Conservation (phyloP, 2,797 vertebrate genomes). For the Ibycter americanus region DNA sequence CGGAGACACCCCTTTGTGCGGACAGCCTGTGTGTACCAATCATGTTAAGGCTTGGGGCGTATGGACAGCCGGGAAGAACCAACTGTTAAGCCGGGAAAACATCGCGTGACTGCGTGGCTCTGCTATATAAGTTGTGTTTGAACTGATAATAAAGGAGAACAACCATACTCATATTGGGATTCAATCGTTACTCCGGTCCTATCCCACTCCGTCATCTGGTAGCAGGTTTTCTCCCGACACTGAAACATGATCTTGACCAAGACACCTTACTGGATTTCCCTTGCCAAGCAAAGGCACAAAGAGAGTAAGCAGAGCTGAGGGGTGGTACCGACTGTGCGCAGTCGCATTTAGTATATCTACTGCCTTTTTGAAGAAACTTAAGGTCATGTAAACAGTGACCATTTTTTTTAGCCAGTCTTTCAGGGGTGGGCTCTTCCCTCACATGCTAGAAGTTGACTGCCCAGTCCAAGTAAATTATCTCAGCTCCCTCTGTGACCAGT, state of each 20-base stretch:
- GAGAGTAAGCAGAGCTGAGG: neutral
- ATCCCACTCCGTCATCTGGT: too few species aligned
- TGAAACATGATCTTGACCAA: accelerated
- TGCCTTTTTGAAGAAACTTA: neutral
- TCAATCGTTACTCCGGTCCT: too few species aligned
- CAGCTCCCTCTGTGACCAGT: neutral
- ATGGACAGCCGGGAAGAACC: too few species aligned
- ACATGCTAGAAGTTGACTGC: neutral
- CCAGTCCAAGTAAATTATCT: neutral
- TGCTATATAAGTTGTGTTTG: too few species aligned
- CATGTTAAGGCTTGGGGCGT: too few species aligned
- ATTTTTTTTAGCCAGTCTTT: neutral
- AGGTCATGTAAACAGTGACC: neutral
- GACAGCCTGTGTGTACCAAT: too few species aligned
- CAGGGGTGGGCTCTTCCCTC: neutral
- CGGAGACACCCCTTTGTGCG: too few species aligned
- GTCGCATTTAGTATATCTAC: neutral
- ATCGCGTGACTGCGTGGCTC: too few species aligned
- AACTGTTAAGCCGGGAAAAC: too few species aligned
- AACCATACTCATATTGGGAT: too few species aligned
- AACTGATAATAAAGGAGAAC: too few species aligned
- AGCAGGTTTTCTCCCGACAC: too few species aligned
- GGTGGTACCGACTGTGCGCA: neutral
- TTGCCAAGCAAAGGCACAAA: neutral
- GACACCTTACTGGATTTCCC: neutral